phyloP scores from a whole-genome alignment of 2,113 vertebrate genomes.

The Heterotis niloticus region DNA sequence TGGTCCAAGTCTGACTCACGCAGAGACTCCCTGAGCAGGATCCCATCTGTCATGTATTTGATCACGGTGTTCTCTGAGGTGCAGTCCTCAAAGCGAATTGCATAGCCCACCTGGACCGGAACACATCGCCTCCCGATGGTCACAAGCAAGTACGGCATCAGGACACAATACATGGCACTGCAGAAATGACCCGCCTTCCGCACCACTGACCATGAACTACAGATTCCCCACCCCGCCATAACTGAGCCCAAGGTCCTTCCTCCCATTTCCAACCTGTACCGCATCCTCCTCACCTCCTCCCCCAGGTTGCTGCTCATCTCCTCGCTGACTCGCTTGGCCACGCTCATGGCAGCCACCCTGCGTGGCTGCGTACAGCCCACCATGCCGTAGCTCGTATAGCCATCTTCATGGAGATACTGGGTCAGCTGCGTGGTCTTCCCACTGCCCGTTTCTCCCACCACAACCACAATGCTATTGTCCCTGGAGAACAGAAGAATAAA shows the following conservation, averaged over 20 bases:
- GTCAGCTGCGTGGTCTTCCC: slow-evolving; percentile 98
- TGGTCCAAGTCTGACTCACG: slow-evolving; percentile 94
- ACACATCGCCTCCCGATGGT: not conserved
- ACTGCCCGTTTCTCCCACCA: slow-evolving; percentile 95
- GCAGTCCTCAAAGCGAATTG: slow-evolving; percentile 97
- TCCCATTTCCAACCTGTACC: no score
- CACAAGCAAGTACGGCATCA: not conserved
- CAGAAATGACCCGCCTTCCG: not conserved
- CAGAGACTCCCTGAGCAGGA: slow-evolving; percentile 92
- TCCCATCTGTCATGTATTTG: slow-evolving; percentile 98
- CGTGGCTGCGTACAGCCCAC: slow-evolving; percentile 95
- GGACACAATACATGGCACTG: not conserved
- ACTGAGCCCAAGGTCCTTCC: not conserved
- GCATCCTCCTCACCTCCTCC: slow-evolving; percentile 78
- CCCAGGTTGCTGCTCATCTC: slow-evolving; percentile 87
- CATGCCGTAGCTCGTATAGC: slow-evolving; percentile 95
- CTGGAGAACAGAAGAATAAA: slow-evolving; percentile 52
- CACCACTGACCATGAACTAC: not conserved
- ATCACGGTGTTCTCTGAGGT: slow-evolving; percentile 92
- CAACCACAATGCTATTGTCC: slow-evolving; percentile 97
- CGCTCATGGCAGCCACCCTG: slow-evolving; percentile 94
- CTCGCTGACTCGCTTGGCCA: slow-evolving; percentile 96
- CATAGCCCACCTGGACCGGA: slow-evolving; percentile 81
- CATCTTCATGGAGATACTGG: slow-evolving; percentile 93
- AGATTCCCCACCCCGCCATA: no score